Evolutionary conservation across 2,888 invertebrate species (phyloP), one percentile per base, ranked within the genome.

Genomic region (Caenorhabditis sinica): DNA sequence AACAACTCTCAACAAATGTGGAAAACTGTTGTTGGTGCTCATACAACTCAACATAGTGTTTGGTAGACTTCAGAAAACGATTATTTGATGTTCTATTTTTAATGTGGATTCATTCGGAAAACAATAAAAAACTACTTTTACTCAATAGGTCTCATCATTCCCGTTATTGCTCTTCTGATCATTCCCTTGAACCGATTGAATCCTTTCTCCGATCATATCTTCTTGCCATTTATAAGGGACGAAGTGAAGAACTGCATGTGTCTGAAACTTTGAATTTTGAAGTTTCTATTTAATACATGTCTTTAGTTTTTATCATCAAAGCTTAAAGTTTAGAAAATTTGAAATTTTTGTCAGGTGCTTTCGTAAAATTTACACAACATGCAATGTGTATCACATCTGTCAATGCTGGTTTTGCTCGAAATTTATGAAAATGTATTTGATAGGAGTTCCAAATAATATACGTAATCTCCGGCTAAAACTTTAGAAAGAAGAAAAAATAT

Each of bases 21-120:
- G 77, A 77, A 63, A 40, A 77, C 76, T 11, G 45, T 36, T 5
- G 36, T 68, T 3, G 68, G 68, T 33, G 51, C 68, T 33, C 66
- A 66, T 28, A 30, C 20, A n/a, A 49, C 66, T 23, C 68, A 68
- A 36, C 51, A 51, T 36, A 68, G 68, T 23, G 36, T 68, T 53
- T 68, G 68, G 68, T 68, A 28, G 45, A 40, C 40, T 40, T 61
- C 17, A 8, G 11, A 61, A n/a, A n/a, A n/a, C n/a, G n/a, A n/a
- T n/a, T 51, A 23, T 65, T 45, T 2, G n/a, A 9, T 66, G 9
- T 20, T 51, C 8, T 1, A 20, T n/a, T 0, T 8, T 20, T 20
- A 8, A 20, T 11, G 40, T 40, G 13, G 13, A 13, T 11, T 40
- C 8, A 33, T 8, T 6, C 5, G 8, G 33, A 40, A 40, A 40